These are phyloP conservation scores for Pelvicachromis taeniatus DNA, from an alignment of 2,113 vertebrate species.

Conservation along the genomic window DNA sequence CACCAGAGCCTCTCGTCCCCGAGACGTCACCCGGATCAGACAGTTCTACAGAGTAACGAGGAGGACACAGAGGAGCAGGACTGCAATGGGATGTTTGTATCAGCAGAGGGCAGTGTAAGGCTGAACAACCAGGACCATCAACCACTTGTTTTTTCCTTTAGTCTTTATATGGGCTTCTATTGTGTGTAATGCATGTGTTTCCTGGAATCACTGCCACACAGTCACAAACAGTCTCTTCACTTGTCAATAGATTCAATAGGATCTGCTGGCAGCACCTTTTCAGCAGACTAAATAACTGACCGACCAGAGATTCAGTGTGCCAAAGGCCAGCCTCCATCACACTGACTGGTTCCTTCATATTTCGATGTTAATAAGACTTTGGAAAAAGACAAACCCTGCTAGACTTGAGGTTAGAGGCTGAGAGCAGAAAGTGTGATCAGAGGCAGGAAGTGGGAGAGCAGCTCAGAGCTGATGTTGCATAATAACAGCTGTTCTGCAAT, in stretches of 20 bases:
- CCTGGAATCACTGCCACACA: background rate
- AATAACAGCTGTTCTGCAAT: conserved; percentile 5
- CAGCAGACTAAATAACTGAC: conserved; percentile 48
- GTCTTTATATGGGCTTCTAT: background rate
- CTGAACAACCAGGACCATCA: background rate
- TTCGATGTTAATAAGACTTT: background rate
- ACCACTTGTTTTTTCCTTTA: background rate
- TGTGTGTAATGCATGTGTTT: background rate
- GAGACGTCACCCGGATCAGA: conserved; percentile 73
- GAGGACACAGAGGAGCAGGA: background rate
- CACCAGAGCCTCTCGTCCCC: conserved; percentile 80
- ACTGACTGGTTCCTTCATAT: background rate
- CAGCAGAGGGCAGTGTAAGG: conserved; percentile 45
- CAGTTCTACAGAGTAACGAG: conserved; percentile 76
- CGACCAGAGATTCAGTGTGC: background rate
- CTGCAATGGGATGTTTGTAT: background rate
- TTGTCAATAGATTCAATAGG: conserved; percentile 3
- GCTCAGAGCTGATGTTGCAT: background rate
- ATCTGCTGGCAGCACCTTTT: conserved; percentile 21
- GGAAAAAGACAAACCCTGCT: background rate
- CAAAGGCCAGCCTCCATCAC: background rate
- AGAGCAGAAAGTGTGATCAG: conserved; percentile 28
- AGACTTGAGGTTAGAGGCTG: background rate
- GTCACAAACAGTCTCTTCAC: background rate
- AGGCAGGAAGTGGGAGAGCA: background rate